Evolutionary conservation across 2,888 invertebrate genomes (phyloP).

Genomic region (Agrenia bidenticulata): DNA sequence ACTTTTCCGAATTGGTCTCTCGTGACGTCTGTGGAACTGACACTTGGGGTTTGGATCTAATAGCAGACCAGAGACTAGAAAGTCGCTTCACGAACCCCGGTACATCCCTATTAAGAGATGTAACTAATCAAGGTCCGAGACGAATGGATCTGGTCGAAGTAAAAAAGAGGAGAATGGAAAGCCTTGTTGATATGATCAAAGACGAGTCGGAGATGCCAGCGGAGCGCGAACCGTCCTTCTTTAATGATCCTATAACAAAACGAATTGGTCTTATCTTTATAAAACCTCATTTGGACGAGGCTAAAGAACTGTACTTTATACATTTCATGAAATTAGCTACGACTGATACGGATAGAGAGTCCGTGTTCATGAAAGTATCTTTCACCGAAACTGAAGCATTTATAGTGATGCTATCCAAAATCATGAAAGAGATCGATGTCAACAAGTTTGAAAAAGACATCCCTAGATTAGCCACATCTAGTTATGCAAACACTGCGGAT

Average conservation of each 20-base stretch:
- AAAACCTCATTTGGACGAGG: background rate
- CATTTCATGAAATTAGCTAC: background rate
- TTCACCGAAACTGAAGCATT: background rate
- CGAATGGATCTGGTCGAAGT: too few species aligned
- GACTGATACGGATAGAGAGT: background rate
- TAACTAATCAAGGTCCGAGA: too few species aligned
- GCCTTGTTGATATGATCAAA: background rate
- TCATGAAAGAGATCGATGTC: background rate
- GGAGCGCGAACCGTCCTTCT: background rate
- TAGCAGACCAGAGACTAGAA: too few species aligned
- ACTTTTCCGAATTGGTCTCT: too few species aligned
- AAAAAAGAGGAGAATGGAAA: too few species aligned
- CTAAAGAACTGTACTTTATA: background rate
- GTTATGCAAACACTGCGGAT: too few species aligned
- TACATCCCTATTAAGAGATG: too few species aligned
- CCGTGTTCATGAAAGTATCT: background rate
- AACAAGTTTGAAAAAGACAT: background rate
- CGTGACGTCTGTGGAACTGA: too few species aligned
- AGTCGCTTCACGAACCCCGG: too few species aligned
- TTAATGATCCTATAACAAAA: too few species aligned
- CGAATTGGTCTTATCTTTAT: background rate
- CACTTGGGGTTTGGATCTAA: too few species aligned
- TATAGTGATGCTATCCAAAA: background rate
- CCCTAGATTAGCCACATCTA: too few species aligned
- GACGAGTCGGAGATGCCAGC: background rate